Percentiles rank a stretch among this genome's conserved stretches.
These are phyloP conservation scores for Lasioglossum pauxillum DNA, from an alignment of 2,888 invertebrate species.

Conservation along the genomic window DNA sequence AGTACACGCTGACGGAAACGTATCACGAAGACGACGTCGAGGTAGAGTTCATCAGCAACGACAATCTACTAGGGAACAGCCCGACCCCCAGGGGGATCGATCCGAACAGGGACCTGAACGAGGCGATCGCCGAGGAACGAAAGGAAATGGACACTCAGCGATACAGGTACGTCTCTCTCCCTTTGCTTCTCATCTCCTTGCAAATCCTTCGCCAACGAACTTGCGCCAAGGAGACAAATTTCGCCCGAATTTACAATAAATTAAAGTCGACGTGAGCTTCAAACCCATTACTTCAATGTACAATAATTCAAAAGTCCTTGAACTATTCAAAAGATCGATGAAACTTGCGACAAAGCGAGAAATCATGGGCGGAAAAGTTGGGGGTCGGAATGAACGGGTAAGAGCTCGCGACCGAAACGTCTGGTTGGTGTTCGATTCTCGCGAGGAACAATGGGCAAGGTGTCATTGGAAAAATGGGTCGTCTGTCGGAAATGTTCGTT, in stretches of 20 bases:
- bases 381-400: background rate
- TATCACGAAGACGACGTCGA: slow-evolving; percentile 92
- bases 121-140: slow-evolving; percentile 92
- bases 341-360: background rate
- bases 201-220: slow-evolving; percentile 8
- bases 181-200: slow-evolving; percentile 30
- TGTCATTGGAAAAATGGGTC: slow-evolving; percentile 28
- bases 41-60: slow-evolving; percentile 83
- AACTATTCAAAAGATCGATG: background rate
- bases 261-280: background rate
- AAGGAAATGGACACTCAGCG: slow-evolving; percentile 86
- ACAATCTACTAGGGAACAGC: slow-evolving; percentile 77
- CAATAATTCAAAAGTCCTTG: background rate
- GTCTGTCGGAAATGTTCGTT: slow-evolving; percentile 4
- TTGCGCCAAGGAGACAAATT: background rate
- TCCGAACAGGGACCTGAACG: slow-evolving; percentile 90
- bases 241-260: background rate
- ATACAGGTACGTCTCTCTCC: slow-evolving; percentile 79
- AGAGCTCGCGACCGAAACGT: background rate
- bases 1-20: slow-evolving; percentile 94
- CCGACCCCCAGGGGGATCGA: slow-evolving; percentile 86
- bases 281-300: background rate
- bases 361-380: background rate
- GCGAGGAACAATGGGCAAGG: slow-evolving; percentile 5
- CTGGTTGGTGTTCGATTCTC: slow-evolving; percentile 12